These are phyloP conservation scores for Phrynocephalus guinanensis DNA, from an alignment of 2,797 vertebrate genomes.

Conservation along the genomic window DNA sequence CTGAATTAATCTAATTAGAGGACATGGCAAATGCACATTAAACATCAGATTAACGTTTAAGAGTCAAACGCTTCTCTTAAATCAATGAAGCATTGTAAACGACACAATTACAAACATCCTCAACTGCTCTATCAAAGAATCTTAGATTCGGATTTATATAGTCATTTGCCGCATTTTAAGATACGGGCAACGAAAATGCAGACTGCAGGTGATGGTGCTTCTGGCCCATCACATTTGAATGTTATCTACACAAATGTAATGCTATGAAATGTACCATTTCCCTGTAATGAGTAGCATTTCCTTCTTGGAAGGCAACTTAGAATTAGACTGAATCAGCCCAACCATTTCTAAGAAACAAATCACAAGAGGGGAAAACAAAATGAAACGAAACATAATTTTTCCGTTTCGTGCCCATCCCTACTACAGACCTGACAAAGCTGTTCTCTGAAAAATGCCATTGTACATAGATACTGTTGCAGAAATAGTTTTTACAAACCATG, in stretches of 20 bases:
- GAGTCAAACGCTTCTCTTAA: constrained; percentile 20
- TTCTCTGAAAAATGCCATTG: background rate
- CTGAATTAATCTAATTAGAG: constrained; percentile 46
- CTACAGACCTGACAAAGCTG: background rate
- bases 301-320: too few species aligned
- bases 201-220: too few species aligned
- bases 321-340: too few species aligned
- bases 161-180: background rate
- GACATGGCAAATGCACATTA: constrained; percentile 37
- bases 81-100: constrained; percentile 35
- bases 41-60: constrained; percentile 29
- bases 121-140: constrained; percentile 16
- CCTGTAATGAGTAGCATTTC: too few species aligned
- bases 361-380: too few species aligned
- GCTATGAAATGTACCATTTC: too few species aligned
- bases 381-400: too few species aligned
- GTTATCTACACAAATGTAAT: too few species aligned
- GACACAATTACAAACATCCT: constrained; percentile 29
- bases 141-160: background rate
- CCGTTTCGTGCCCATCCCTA: too few species aligned
- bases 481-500: too few species aligned
- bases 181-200: background rate
- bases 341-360: too few species aligned
- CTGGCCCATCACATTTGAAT: too few species aligned
- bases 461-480: background rate